These are phyloP conservation scores for Drosophila birchii DNA, from an alignment of 2,888 invertebrate species.

Conservation along the genomic window DNA sequence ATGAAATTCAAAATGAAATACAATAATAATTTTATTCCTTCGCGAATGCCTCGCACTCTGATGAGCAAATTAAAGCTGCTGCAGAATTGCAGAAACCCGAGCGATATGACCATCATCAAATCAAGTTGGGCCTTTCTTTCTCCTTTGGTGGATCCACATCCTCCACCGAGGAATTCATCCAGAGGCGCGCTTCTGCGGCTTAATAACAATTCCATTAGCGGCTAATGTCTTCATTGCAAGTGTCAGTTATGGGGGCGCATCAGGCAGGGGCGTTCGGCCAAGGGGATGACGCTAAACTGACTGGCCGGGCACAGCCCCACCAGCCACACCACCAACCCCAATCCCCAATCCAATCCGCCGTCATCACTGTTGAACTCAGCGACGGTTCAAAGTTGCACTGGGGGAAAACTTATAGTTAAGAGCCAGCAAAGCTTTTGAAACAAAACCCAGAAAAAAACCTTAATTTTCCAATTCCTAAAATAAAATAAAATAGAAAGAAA, in stretches of 20 bases:
- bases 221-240: conserved; percentile 85
- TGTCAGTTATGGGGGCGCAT: conserved; percentile 81
- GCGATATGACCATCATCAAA: conserved; percentile 8
- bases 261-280: conserved; percentile 26
- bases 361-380: conserved; percentile 28
- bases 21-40: conserved; percentile 77
- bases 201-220: conserved; percentile 85
- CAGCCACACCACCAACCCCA: conserved; percentile 8
- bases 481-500: too few species aligned
- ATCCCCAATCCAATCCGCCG: conserved; percentile 37
- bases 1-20: conserved; percentile 58
- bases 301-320: conserved; percentile 56
- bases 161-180: conserved; percentile 14
- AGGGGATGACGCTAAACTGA: conserved; percentile 73
- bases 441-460: neutral
- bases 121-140: conserved; percentile 12
- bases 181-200: conserved; percentile 63
- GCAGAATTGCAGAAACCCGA: conserved; percentile 24
- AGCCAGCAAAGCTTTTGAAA: neutral
- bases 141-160: conserved; percentile 6
- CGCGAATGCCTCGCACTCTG: conserved; percentile 63
- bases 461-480: neutral
- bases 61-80: conserved; percentile 73
- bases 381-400: conserved; percentile 8
- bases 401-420: neutral